Conservation (phyloP, 2,888 invertebrate genomes). For the Acleris holmiana region DNA sequence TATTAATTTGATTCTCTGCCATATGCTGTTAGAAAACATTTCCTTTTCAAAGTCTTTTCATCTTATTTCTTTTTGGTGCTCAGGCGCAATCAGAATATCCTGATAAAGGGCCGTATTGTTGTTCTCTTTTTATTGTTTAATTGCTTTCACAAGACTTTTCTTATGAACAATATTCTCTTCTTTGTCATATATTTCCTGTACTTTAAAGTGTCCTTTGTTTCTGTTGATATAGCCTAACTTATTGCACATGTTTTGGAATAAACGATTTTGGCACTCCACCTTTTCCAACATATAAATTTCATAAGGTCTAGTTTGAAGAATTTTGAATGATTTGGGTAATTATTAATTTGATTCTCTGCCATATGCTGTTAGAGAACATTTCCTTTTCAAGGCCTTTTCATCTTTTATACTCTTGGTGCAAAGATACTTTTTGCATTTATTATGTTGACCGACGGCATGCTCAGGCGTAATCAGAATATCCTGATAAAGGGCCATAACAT, state of each 20-base stretch:
- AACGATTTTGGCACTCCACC: too few relatives aligned
- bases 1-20: constrained; percentile 3
- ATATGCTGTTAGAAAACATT: not conserved
- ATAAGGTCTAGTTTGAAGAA: too few relatives aligned
- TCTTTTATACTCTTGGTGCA: not conserved
- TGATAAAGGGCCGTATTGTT: not conserved
- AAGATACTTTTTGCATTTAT: constrained; percentile 1
- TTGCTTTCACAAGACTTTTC: not conserved
- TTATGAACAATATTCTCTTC: not conserved
- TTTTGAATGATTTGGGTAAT: not conserved
- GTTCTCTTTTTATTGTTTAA: too few relatives aligned
- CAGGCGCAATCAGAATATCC: not conserved
- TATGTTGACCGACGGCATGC: constrained; percentile 7
- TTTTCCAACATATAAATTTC: too few relatives aligned
- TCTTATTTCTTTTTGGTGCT: not conserved
- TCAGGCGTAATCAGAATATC: not conserved
- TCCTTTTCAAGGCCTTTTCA: not conserved
- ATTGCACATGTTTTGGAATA: constrained; percentile 1
- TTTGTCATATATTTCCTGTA: not conserved
- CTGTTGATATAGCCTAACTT: constrained; percentile 1
- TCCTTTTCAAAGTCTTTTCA: not conserved
- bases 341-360: constrained; percentile 3
- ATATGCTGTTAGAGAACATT: not conserved
- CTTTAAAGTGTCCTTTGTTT: constrained; percentile 3
- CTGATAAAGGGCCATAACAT: not conserved